Evolutionary conservation across 2,113 vertebrate genomes (phyloP).

Genomic region (Benitochromis conjunctus): DNA sequence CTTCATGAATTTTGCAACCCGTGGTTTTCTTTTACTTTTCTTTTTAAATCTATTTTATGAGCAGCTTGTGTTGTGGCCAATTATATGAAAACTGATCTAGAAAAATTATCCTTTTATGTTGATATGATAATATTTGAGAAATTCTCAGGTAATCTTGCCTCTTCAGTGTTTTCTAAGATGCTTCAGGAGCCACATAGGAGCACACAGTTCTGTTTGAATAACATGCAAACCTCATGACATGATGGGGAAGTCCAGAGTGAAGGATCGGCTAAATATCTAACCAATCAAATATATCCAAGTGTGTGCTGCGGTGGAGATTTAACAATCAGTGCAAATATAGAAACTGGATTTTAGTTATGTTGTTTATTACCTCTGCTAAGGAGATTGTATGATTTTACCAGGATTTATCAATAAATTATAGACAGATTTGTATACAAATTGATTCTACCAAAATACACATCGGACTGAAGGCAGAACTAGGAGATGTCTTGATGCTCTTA

Average conservation of each 20-base stretch:
- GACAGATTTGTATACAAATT: background rate
- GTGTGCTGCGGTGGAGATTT: background rate
- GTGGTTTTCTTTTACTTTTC: background rate
- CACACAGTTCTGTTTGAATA: background rate
- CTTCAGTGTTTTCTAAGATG: background rate
- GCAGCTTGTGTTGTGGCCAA: background rate
- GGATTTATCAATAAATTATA: background rate
- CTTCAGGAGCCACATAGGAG: background rate
- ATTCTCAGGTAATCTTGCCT: background rate
- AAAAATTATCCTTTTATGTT: background rate
- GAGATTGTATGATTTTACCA: background rate
- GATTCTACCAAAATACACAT: background rate
- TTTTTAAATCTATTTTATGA: background rate
- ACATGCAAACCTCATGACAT: background rate
- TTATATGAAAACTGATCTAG: background rate
- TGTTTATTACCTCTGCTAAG: background rate
- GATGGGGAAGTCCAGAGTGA: background rate
- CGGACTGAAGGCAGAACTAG: background rate
- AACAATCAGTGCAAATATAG: background rate
- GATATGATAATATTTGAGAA: background rate
- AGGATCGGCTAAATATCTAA: background rate
- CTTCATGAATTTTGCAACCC: background rate
- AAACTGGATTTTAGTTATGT: background rate
- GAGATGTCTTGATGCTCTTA: background rate
- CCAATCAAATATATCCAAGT: background rate